Evolutionary conservation across 2,888 invertebrate genomes (phyloP), one percentile per base, ranked within the genome.

Genomic region (Tetropium fuscum): DNA sequence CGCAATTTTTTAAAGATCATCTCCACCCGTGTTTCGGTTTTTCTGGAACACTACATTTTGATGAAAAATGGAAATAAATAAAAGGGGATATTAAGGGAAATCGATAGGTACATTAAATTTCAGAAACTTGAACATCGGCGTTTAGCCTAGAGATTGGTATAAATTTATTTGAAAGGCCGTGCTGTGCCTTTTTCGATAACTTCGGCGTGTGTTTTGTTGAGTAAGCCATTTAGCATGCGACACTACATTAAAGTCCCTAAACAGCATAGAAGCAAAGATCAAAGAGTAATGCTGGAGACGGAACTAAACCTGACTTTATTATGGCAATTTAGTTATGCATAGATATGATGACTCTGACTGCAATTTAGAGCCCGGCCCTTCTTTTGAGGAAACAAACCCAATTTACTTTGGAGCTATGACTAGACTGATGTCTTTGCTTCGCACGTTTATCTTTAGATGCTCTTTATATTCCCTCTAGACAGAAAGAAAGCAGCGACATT

Each of bases 301-400:
- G 51, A 51, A 51, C 51, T 40, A 22, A 27, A 51, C 40, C 40
- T 51, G 11, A 51, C 51, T 51, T 40, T 51, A 51, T 51, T 51
- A 51, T 51, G 51, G 51, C 51, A 51, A 40, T 51, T 51, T 51
- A 51, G 51, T 40, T 51, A 40, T 51, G 51, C 51, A 40, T 27
- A 51, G 51, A 51, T 51, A 51, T 51, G 40, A 51, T 51, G 48
- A 48, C 48, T 48, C 15, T 19, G 51, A 63, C 53, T 58, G 60
- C 67, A 66, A 69, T 68, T 68, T 65, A 58, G 61, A 56, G 54
- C 55, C 34, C 69, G 69, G 69, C 72, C 70, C 69, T 68, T 70
- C 74, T 74, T 74, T 73, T 69, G 71, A 65, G 66, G 72, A 70
- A 74, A 74, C 72, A 73, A 74, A 74, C 70, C 74, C 72, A 74